Evolutionary conservation across 1,140 invertebrate species (phyloP), one percentile per base, ranked within the genome.

Genomic region (Drosophila albomicans): DNA sequence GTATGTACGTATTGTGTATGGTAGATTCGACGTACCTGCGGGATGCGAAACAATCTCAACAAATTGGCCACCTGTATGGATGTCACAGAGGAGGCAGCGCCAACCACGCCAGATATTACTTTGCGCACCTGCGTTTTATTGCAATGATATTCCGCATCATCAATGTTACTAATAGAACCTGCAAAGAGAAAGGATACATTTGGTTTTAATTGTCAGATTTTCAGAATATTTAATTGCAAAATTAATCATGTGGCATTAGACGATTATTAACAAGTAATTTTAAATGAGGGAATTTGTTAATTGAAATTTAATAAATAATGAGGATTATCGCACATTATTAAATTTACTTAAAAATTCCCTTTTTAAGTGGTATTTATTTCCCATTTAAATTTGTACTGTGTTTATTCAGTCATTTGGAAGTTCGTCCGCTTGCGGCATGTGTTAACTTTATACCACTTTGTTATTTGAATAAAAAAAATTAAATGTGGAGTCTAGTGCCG

Each of bases 51-150:
- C 5, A 99, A 95, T 46, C 98, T 95, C 45, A 99, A 93, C 52
- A 99, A 94, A 94, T 99, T 99, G 41, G 98, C 98, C 16, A 99
- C 98, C 94, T 99, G 98, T 74, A 99, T 98, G 3, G 98, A 99
- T 10, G 98, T 99, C 43, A 99, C 98, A 81, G 97, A 98, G 49
- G 97, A 98, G 0, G 98, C 97, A 3, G 98, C 98, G 2, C 97
- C 98, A n/a, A 99, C 96, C 4, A 99, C 98, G 0, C 98, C 98
- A 2, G 97, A 97, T 79, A 99, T 99, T 11, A 98, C 96, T 92
- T 98, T 97, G 41, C 96, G 94, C 54, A 97, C 94, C 68, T 96
- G 95, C 1, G 96, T 97, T 74, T 96, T 96, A 70, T 97, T 97
- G 94, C 98, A 99, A 77, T 96, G 95, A 91, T 97, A 97, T 93